phyloP scores from a whole-genome alignment of 2,113 vertebrate genomes.

The Nannospalax galili region DNA sequence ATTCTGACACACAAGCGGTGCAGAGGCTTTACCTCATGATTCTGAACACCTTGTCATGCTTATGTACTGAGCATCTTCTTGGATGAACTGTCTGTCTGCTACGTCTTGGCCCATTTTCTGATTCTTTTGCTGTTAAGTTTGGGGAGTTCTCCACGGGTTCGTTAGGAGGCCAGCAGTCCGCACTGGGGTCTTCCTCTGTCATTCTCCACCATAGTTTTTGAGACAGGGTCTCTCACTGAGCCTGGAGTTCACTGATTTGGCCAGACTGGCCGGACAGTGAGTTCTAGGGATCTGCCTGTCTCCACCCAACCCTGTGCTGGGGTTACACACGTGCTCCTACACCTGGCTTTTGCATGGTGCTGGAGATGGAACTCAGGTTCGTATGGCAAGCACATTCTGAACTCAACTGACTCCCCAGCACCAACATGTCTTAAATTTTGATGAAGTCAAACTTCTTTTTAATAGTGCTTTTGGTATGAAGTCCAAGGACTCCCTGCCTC shows the following conservation, averaged over 20 bases:
- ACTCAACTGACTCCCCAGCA: neutral
- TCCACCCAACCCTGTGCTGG: neutral
- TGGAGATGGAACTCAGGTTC: neutral
- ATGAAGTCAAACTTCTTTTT: neutral
- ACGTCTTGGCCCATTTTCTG: neutral
- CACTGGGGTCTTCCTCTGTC: neutral
- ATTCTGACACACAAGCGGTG: fast-evolving
- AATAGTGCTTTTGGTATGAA: neutral
- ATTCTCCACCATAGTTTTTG: neutral
- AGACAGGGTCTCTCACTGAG: neutral
- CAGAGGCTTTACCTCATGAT: neutral
- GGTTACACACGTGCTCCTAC: neutral
- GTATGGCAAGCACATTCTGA: neutral
- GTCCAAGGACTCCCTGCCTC: neutral
- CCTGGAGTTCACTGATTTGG: neutral
- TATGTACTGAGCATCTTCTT: neutral
- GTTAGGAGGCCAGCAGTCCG: neutral
- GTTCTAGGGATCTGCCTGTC: neutral
- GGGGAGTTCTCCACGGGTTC: neutral
- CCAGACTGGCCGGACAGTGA: neutral
- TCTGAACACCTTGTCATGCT: neutral
- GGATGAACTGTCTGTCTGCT: neutral
- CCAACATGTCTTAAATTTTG: neutral
- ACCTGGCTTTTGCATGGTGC: neutral
- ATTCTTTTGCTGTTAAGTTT: neutral